These are phyloP conservation scores for Calephelis virginiensis DNA, from an alignment of 1,140 invertebrate genomes.

Conservation along the genomic window DNA sequence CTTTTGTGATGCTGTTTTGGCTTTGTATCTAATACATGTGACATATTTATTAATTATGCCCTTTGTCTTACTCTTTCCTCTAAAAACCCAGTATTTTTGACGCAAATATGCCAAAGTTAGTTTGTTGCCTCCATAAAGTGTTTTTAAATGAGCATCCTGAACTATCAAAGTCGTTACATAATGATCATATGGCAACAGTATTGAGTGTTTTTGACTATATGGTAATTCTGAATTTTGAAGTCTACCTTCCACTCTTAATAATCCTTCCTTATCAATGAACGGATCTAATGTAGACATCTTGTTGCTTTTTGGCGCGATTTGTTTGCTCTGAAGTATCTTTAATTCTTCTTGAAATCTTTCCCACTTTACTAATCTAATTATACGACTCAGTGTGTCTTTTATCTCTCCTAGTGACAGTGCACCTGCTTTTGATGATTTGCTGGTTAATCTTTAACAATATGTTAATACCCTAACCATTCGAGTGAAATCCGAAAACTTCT, in stretches of 20 bases:
- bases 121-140: slow-evolving; percentile 23
- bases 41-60: slow-evolving; percentile 17
- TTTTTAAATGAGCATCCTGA: slow-evolving; percentile 19
- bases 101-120: slow-evolving; percentile 25
- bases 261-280: slow-evolving; percentile 16
- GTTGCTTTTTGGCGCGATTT: slow-evolving; percentile 3
- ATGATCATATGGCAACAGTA: slow-evolving; percentile 18
- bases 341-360: not conserved
- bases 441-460: not conserved
- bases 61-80: slow-evolving; percentile 21
- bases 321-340: not conserved
- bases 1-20: not conserved
- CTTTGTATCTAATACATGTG: slow-evolving; percentile 19
- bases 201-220: slow-evolving; percentile 21
- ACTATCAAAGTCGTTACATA: slow-evolving; percentile 21
- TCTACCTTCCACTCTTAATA: slow-evolving; percentile 19
- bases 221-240: not conserved
- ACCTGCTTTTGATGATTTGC: not conserved
- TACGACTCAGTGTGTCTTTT: not conserved
- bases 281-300: not conserved
- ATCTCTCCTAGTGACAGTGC: not conserved
- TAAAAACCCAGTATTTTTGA: slow-evolving; percentile 25
- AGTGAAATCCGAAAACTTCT: too few species aligned
- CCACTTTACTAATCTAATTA: not conserved
- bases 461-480: not conserved